phyloP scores from a whole-genome alignment of 1,140 invertebrate species.

The Papilio aristodemus region DNA sequence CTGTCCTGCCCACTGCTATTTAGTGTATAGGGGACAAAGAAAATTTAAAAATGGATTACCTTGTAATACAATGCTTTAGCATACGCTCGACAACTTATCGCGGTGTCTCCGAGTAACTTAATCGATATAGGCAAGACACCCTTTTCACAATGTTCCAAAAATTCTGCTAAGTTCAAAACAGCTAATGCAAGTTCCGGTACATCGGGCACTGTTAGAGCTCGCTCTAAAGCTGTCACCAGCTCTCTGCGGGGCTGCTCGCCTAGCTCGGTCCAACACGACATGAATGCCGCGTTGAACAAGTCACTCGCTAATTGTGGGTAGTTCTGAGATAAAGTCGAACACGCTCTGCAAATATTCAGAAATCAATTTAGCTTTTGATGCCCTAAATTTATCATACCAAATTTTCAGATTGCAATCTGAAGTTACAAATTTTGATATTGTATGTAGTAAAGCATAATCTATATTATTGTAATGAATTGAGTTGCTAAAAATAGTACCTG shows the following conservation, averaged over 20 bases:
- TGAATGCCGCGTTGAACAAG: constrained; percentile 99
- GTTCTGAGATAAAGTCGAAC: constrained; percentile 94
- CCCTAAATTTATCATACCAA: neutral
- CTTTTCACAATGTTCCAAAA: constrained; percentile 99
- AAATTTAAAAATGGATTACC: constrained; percentile 48
- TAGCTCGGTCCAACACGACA: constrained; percentile 99
- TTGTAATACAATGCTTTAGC: constrained; percentile 99
- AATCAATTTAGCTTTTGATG: neutral
- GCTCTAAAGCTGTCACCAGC: constrained; percentile 91
- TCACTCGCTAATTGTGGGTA: constrained; percentile 96
- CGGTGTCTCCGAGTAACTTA: constrained; percentile 89
- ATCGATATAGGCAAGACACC: constrained; percentile 95
- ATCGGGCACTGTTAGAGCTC: constrained; percentile 94
- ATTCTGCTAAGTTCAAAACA: constrained; percentile 98
- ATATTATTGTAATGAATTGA: neutral
- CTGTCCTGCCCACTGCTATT: too few relatives aligned
- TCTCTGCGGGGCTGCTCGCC: constrained; percentile 91
- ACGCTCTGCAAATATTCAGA: constrained; percentile 83
- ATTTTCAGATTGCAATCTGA: too few relatives aligned
- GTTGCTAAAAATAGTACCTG: constrained; percentile 61
- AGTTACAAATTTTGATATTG: too few relatives aligned
- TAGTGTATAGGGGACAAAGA: too few relatives aligned
- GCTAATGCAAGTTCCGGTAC: constrained; percentile 98
- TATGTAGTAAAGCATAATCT: too few relatives aligned
- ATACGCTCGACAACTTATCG: constrained; percentile 91